Evolutionary conservation across 2,888 invertebrate genomes (phyloP), one percentile per base, ranked within the genome.

Genomic region (Platynereis dumerilii): DNA sequence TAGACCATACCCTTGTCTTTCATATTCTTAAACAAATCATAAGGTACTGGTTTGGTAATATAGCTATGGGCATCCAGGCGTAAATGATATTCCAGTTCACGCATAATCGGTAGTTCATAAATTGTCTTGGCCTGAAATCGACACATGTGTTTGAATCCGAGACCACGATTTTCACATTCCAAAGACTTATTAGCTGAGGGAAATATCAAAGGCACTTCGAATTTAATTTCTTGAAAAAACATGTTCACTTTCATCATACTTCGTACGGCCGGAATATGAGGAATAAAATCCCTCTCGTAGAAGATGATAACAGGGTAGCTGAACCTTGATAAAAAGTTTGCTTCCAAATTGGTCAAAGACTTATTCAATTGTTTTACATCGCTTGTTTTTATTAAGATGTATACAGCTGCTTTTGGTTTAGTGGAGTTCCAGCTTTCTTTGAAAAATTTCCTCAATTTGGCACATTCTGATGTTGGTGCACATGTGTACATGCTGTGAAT

Each of bases 11-110:
- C n/a, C n/a, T 29, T 28, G n/a, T 66, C 59, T 1, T 54, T 55
- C 69, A 73, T 69, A 44, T 57, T 62, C 22, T 39, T 45, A 58
- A 73, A 73, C 0, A 73, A 65, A 45, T 73, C 73, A 57, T 73
- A 73, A 10, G 24, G 12, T 2, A 73, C 58, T 1, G 61, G 55
- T 3, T 45, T 15, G 2, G 62, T 39, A 1, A 73, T 26, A 1
- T 53, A n/a, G 0, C 73, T 74, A 52, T 73, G 73, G 58, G 71
- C 71, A 45, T 73, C 73, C n/a, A 73, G 64, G 24, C 73, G 64
- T 69, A 68, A 69, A 24, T 58, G 58, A 52, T 72, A 73, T 1
- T 73, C 69, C 2, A 73, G 55, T 15, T 52, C 63, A 12, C 34
- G 26, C 2, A 74, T 57, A n/a, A 72, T 70, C 20, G 65, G 64